Evolutionary conservation across 2,113 vertebrate genomes (phyloP).

Genomic region (Dicaeum eximium): DNA sequence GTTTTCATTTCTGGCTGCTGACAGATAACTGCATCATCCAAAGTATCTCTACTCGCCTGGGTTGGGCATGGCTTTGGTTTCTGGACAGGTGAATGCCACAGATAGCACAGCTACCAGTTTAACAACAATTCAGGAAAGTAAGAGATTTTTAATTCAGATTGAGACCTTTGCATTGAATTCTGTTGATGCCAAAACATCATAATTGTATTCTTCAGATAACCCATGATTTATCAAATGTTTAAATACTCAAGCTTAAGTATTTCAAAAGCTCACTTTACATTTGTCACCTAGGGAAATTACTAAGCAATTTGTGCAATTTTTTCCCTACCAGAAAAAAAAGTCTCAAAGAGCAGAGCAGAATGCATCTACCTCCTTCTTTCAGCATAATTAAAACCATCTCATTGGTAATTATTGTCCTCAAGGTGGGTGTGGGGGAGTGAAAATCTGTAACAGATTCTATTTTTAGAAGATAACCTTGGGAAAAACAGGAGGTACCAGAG

Average conservation of each 20-base stretch:
- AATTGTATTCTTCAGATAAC: not conserved
- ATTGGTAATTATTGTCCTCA: slow-evolving; percentile 23
- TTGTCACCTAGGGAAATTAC: not conserved
- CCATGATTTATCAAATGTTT: not conserved
- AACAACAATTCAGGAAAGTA: not conserved
- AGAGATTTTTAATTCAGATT: not conserved
- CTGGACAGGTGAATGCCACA: not conserved
- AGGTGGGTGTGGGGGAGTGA: slow-evolving; percentile 31
- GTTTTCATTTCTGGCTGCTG: not conserved
- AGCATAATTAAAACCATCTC: slow-evolving; percentile 2
- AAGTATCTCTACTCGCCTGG: not conserved
- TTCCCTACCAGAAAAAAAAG: not conserved
- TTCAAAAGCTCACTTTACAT: not conserved
- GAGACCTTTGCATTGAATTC: not conserved
- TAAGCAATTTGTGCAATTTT: not conserved
- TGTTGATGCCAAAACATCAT: not conserved
- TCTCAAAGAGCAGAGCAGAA: not conserved
- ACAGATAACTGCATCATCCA: not conserved
- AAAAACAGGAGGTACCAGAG: slow-evolving; percentile 62
- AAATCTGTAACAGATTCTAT: slow-evolving; percentile 45
- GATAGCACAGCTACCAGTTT: not conserved
- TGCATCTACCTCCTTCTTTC: not conserved
- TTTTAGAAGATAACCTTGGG: slow-evolving; percentile 48
- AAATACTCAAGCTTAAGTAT: not conserved
- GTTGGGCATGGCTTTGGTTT: not conserved